A percentile compares a stretch with the other conserved stretches of the same genome.
Conservation (phyloP, 64 coral and sea anemone species). For the Pocillopora verrucosa region DNA sequence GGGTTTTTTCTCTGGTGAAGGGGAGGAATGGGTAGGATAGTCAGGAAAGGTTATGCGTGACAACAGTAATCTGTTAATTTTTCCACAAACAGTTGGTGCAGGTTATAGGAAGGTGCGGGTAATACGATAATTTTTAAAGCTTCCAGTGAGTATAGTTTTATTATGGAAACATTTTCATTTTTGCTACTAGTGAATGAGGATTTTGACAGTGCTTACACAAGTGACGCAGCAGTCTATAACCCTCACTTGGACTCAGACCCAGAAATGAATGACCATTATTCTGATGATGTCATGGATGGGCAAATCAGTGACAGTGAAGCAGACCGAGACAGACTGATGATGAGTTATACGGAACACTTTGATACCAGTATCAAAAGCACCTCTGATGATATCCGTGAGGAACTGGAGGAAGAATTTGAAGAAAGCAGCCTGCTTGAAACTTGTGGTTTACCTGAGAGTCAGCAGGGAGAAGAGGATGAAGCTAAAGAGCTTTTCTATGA, state of each 20-base stretch:
- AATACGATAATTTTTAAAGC: too few relatives aligned
- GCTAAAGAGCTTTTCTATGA: not conserved
- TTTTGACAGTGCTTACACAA: conserved; percentile 38
- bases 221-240: conserved; percentile 61
- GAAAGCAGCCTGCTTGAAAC: not conserved
- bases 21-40: too few relatives aligned
- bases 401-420: conserved; percentile 1
- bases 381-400: conserved; percentile 25
- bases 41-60: too few relatives aligned
- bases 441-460: conserved; percentile 29
- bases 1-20: too few relatives aligned
- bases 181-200: conserved; percentile 1
- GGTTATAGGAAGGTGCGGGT: too few relatives aligned
- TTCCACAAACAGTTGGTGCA: too few relatives aligned
- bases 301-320: conserved; percentile 50
- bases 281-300: conserved; percentile 25
- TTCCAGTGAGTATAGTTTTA: too few relatives aligned
- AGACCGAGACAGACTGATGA: conserved; percentile 20
- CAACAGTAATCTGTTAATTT: too few relatives aligned
- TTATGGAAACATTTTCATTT: not conserved
- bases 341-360: conserved; percentile 19
- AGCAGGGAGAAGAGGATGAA: conserved; percentile 28
- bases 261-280: conserved; percentile 47
- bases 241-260: conserved; percentile 63
- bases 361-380: not conserved